These are phyloP conservation scores for Smittia aterrima DNA, from an alignment of 2,888 invertebrate genomes.

Conservation along the genomic window DNA sequence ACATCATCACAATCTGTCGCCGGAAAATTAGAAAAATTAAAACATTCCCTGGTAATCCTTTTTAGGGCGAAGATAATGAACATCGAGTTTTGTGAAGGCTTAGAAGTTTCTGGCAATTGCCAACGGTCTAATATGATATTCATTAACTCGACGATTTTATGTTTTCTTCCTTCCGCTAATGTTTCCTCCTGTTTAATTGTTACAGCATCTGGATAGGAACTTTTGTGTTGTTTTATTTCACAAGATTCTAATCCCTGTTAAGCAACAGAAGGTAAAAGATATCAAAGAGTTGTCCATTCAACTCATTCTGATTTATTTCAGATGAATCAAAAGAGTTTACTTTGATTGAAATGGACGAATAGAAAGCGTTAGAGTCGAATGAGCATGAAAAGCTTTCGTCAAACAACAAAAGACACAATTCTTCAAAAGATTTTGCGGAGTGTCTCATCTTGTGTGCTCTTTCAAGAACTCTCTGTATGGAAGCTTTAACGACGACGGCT, in stretches of 20 bases:
- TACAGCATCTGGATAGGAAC: conserved; percentile 9
- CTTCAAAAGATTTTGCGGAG: no score
- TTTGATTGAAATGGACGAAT: no score
- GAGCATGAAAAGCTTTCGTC: no score
- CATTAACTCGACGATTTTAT: conserved; percentile 30
- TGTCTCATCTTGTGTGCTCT: no score
- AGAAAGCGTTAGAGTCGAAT: no score
- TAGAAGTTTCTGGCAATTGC: background rate
- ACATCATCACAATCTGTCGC: conserved; percentile 30
- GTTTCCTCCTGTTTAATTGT: conserved; percentile 17
- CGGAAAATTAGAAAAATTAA: conserved; percentile 14
- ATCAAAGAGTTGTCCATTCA: no score
- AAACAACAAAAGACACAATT: no score
- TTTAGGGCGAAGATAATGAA: background rate
- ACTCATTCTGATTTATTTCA: no score
- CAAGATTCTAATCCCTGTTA: background rate
- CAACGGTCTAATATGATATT: conserved; percentile 22
- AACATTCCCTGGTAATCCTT: background rate
- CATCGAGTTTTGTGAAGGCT: background rate
- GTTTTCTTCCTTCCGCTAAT: conserved; percentile 5
- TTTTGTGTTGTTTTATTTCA: background rate
- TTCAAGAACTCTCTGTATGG: no score
- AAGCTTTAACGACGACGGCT: no score
- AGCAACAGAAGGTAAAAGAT: no score
- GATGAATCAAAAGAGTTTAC: no score